These are phyloP conservation scores for Plemyria rubiginata DNA, from an alignment of 2,888 invertebrate genomes.

Conservation along the genomic window DNA sequence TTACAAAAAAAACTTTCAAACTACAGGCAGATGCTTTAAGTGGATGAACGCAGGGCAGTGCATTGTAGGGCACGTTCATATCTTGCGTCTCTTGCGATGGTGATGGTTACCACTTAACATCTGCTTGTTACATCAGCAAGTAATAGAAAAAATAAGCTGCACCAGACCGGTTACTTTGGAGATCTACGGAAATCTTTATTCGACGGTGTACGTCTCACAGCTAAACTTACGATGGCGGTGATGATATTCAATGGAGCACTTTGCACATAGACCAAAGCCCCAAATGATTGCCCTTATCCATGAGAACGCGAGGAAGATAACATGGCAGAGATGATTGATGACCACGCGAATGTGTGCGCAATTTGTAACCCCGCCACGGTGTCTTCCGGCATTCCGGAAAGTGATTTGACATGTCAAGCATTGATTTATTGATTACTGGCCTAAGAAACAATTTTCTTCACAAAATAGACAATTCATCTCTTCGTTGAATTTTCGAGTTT, in stretches of 20 bases:
- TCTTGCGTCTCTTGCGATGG: too few species aligned
- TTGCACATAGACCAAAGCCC: constrained; percentile 17
- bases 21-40: too few species aligned
- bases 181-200: too few species aligned
- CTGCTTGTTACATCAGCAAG: too few species aligned
- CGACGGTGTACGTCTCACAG: too few species aligned
- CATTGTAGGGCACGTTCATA: too few species aligned
- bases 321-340: constrained; percentile 42
- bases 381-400: constrained; percentile 32
- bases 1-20: background rate
- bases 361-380: constrained; percentile 37
- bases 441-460: background rate
- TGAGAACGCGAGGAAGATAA: constrained; percentile 36
- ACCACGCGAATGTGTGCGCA: constrained; percentile 38
- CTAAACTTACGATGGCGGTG: background rate
- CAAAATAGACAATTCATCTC: background rate
- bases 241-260: background rate
- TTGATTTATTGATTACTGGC: constrained; percentile 26
- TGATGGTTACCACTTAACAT: too few species aligned
- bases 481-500: background rate
- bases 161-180: too few species aligned
- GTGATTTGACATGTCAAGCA: constrained; percentile 31
- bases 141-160: too few species aligned
- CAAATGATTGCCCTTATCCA: constrained; percentile 29
- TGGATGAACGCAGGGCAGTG: too few species aligned